phyloP scores from a whole-genome alignment of 2,888 invertebrate genomes.

The Dorcus parallelipipedus region DNA sequence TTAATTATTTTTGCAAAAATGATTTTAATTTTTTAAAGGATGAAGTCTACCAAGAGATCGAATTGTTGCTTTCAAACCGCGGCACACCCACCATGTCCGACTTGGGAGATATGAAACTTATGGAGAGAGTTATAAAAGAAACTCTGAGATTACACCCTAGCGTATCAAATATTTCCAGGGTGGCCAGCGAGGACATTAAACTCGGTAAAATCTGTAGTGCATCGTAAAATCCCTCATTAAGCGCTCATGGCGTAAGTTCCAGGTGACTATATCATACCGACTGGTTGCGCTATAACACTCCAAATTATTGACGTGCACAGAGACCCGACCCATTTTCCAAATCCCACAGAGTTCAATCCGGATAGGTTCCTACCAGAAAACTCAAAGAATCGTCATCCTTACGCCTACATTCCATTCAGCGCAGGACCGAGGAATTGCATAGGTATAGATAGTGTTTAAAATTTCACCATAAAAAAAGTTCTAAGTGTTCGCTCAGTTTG shows the following conservation, averaged over 20 bases:
- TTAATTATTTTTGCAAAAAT: too few species aligned
- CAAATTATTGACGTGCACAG: slow-evolving; percentile 54
- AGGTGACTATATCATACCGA: slow-evolving; percentile 21
- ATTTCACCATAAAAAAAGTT: too few species aligned
- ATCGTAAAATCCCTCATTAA: too few species aligned
- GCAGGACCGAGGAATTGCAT: slow-evolving; percentile 63
- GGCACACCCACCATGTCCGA: slow-evolving; percentile 54
- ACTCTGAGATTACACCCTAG: slow-evolving; percentile 64
- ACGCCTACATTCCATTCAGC: slow-evolving; percentile 56
- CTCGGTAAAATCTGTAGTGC: slow-evolving; percentile 50
- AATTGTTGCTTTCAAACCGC: slow-evolving; percentile 47
- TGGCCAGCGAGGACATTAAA: slow-evolving; percentile 54
- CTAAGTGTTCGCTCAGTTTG: too few species aligned
- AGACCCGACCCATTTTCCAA: slow-evolving; percentile 58
- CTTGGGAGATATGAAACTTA: slow-evolving; percentile 60
- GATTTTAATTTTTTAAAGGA: slow-evolving; percentile 32
- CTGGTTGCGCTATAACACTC: slow-evolving; percentile 20
- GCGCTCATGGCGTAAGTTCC: neutral
- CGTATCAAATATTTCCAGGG: slow-evolving; percentile 62
- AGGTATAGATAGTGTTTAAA: slow-evolving; percentile 48
- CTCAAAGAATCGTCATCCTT: slow-evolving; percentile 65
- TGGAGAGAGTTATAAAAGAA: slow-evolving; percentile 69
- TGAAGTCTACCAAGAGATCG: slow-evolving; percentile 51
- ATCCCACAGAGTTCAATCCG: slow-evolving; percentile 66
- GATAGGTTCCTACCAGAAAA: slow-evolving; percentile 69